A percentile compares a stretch with the other conserved stretches of the same genome.
Evolutionary conservation across 2,797 vertebrate species (phyloP).

Genomic region (Sardinella longiceps): DNA sequence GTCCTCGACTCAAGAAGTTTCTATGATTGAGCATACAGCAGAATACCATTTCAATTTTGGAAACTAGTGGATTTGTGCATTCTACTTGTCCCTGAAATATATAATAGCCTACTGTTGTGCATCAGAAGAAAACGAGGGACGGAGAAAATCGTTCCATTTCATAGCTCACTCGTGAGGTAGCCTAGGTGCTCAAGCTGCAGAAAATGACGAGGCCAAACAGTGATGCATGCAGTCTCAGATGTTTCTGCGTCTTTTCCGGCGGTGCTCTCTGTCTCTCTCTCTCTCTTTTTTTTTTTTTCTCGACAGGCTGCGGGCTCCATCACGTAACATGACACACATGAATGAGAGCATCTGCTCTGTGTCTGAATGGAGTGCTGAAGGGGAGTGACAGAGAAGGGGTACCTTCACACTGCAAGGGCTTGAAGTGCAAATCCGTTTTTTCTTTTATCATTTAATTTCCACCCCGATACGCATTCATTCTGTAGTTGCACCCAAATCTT

Average conservation of each 20-base stretch:
- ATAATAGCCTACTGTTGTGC: not conserved
- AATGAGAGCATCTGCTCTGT: not conserved
- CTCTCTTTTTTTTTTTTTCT: not conserved
- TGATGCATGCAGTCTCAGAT: not conserved
- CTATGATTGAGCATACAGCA: not conserved
- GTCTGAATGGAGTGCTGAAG: constrained; percentile 1
- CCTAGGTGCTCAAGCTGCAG: not conserved
- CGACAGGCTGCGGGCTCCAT: not conserved
- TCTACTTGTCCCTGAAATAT: not conserved
- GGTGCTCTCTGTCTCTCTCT: too few species aligned
- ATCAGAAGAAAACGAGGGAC: not conserved
- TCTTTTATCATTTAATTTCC: not conserved
- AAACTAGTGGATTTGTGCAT: too few species aligned
- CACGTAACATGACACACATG: constrained; percentile 4
- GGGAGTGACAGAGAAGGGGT: not conserved
- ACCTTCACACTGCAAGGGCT: not conserved
- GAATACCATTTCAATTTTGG: not conserved
- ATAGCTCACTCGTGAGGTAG: not conserved
- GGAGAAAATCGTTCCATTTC: not conserved
- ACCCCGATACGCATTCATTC: not conserved
- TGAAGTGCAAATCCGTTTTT: not conserved
- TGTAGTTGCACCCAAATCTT: not conserved
- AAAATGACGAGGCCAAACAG: not conserved
- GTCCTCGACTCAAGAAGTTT: not conserved
- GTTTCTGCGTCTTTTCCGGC: not conserved